phyloP scores from a whole-genome alignment of 2,888 invertebrate species.

The Drosophila neutralis region DNA sequence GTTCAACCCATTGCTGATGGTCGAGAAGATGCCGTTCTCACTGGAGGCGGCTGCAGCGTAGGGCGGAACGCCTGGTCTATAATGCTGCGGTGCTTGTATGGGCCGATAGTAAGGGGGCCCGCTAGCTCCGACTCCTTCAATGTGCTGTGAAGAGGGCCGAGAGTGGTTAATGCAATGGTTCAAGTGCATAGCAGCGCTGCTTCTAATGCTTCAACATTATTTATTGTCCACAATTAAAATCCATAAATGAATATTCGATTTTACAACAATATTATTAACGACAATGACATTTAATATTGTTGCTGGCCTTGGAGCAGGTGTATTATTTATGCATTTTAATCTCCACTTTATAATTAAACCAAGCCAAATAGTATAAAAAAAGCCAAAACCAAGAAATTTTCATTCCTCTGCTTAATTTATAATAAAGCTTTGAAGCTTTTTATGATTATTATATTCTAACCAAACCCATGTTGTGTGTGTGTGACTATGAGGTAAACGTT shows the following conservation, averaged over 20 bases:
- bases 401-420: neutral
- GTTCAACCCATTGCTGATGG: constrained; percentile 91
- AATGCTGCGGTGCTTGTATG: constrained; percentile 85
- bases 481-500: constrained; percentile 3
- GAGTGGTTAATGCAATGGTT: constrained; percentile 4
- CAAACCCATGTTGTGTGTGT: neutral
- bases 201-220: constrained; percentile 6
- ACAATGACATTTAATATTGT: constrained; percentile 42
- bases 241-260: constrained; percentile 21
- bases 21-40: constrained; percentile 87
- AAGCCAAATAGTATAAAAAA: neutral
- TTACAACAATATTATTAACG: constrained; percentile 29
- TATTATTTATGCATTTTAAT: neutral
- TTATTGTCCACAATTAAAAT: constrained; percentile 43
- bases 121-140: constrained; percentile 86
- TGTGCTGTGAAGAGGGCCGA: constrained; percentile 86
- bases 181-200: neutral
- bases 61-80: constrained; percentile 84
- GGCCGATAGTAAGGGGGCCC: constrained; percentile 87
- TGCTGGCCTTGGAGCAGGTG: constrained; percentile 1
- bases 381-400: neutral
- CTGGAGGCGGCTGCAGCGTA: constrained; percentile 72
- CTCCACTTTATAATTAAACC: neutral
- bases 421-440: neutral
- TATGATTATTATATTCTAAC: neutral